These are phyloP conservation scores for Zelleria hepariella DNA, from an alignment of 2,888 invertebrate species.

Conservation along the genomic window DNA sequence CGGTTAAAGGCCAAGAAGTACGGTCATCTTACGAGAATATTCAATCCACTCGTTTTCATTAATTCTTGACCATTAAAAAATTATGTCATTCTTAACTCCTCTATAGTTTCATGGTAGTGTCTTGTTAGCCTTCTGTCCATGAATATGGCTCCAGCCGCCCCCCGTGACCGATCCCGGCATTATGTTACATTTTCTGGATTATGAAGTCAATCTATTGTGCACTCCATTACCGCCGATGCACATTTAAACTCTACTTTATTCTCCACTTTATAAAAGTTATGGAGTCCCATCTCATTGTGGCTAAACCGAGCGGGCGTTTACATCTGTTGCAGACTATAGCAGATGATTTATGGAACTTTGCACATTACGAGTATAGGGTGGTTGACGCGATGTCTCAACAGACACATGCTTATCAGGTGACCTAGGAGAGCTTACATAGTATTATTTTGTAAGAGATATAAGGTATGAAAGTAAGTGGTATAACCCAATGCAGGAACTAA, in stretches of 20 bases:
- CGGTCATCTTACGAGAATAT: no score
- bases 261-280: background rate
- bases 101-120: no score
- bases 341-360: background rate
- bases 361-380: background rate
- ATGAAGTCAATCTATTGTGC: constrained; percentile 34
- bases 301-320: background rate
- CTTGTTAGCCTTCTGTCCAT: background rate
- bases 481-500: no score
- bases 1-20: no score
- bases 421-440: no score
- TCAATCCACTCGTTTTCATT: no score
- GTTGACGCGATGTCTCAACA: background rate
- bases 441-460: no score
- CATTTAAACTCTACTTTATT: constrained; percentile 1
- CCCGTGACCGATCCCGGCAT: constrained; percentile 23
- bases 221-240: constrained; percentile 11
- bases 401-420: no score
- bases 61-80: no score
- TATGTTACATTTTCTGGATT: constrained; percentile 37
- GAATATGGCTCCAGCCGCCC: background rate
- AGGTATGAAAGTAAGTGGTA: no score
- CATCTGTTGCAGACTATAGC: background rate
- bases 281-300: background rate
- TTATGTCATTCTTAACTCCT: no score